phyloP scores from a whole-genome alignment of 2,797 vertebrate genomes.

The Streptopelia turtur region DNA sequence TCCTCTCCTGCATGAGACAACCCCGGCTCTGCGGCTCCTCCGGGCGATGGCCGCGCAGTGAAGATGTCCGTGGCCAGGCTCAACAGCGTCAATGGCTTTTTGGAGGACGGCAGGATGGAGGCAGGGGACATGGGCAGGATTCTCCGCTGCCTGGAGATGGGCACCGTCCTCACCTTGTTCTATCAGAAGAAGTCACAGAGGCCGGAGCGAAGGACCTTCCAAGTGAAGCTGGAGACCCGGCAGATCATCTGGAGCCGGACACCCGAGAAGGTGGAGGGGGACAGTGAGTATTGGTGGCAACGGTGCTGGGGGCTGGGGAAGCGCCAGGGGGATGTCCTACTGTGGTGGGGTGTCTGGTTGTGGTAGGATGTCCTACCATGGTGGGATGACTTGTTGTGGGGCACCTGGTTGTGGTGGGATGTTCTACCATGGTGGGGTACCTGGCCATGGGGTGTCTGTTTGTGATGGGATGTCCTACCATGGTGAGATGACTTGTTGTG shows the following conservation, averaged over 20 bases:
- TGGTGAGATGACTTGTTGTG: not conserved
- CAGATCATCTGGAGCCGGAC: conserved; percentile 85
- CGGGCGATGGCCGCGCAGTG: conserved; percentile 69
- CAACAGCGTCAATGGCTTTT: conserved; percentile 82
- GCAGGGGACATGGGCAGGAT: conserved; percentile 78
- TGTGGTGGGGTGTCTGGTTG: fast-evolving
- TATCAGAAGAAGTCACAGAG: conserved; percentile 90
- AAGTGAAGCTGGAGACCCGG: conserved; percentile 81
- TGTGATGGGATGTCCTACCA: too few species aligned
- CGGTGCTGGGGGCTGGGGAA: not conserved
- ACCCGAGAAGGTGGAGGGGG: conserved; percentile 85
- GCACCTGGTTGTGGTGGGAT: fast-evolving
- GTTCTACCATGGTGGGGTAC: fast-evolving
- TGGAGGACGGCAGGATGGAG: conserved; percentile 67
- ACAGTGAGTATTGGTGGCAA: conserved; percentile 76
- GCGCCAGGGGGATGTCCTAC: not conserved
- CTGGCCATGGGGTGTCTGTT: too few species aligned
- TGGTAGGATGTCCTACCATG: fast-evolving
- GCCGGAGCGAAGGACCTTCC: conserved; percentile 87
- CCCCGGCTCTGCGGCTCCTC: not conserved
- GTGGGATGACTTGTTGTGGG: not conserved
- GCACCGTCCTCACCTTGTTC: conserved; percentile 86
- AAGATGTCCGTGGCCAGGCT: conserved; percentile 84
- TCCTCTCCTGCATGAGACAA: conserved; percentile 55
- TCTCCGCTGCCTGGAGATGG: conserved; percentile 84